Base-by-base conservation (phyloP, 2,888 invertebrate genomes). In the Hydriomena furcata region DNA sequence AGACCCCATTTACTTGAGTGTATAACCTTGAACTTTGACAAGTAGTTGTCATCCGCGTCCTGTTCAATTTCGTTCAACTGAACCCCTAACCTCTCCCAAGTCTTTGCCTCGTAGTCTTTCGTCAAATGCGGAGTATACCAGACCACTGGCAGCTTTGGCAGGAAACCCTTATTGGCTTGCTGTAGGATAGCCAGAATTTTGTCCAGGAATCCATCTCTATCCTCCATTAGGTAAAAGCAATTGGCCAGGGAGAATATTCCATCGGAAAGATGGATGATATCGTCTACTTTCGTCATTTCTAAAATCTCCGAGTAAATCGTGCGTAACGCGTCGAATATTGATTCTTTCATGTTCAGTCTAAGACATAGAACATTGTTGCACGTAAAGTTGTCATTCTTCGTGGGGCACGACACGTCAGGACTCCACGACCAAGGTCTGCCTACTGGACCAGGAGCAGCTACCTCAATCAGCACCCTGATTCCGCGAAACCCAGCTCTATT, bases 391-490 rank as follows among this genome's bases (percentile, higher is more conserved):
- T 62, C 57, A 1, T 60, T 66, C 27, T 73, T 77, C 0, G 48
- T 63, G 0, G 74, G 68, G 40, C 84, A 85, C 0, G 62, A 69
- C 28, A 93, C 92, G 48, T 93, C 91, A 0, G 92, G 88, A 20
- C 93, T 93, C 95, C 95, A 95, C 47, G 94, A 94, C 96, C 96
- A 96, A 0, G 96, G 94, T 65, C 95, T 94, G 0, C 96, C 96
- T 0, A 95, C 94, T 62, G 97, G 96, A 0, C 96, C 96, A 0
- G 98, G 97, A 0, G 94, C 94, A 71, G 97, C 96, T 38, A 97
- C 94, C 84, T 98, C 98, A 0, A 97, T 93, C 31, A 98, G 79
- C 3, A 97, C 93, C 61, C 97, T 92, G 38, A 98, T 94, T 0
- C 98, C 98, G 48, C 96, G 90, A 2, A 94, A 72, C 49, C 92